phyloP scores from a whole-genome alignment of 2,888 invertebrate species.

The Lampropteryx suffumata region DNA sequence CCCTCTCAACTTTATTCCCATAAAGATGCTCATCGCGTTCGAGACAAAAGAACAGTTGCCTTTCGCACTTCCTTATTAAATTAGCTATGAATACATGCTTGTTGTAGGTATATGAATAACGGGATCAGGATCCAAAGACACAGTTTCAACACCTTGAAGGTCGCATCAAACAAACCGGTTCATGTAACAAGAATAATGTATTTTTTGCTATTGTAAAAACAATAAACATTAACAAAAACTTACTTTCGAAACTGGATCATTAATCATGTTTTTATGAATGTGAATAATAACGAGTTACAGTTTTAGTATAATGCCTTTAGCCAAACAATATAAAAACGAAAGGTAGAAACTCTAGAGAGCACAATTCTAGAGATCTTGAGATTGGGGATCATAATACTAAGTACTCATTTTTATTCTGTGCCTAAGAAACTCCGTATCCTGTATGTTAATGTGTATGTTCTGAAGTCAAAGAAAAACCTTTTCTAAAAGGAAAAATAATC shows the following conservation, averaged over 20 bases:
- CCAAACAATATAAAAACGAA: no score
- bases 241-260: constrained; percentile 53
- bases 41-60: neutral
- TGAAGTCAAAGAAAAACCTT: no score
- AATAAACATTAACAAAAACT: constrained; percentile 52
- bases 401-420: no score
- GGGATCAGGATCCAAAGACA: constrained; percentile 40
- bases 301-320: no score
- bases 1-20: constrained; percentile 1
- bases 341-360: no score
- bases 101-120: constrained; percentile 35
- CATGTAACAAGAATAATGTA: constrained; percentile 51
- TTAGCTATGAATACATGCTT: neutral
- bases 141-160: constrained; percentile 47
- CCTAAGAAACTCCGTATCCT: no score
- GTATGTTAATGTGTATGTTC: no score
- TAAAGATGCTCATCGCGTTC: constrained; percentile 2
- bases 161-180: constrained; percentile 58
- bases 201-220: constrained; percentile 63
- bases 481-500: no score
- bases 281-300: no score
- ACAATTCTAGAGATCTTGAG: no score
- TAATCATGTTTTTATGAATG: constrained; percentile 2
- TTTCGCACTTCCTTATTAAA: constrained; percentile 9
- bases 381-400: no score